Conservation (phyloP, 2,113 vertebrate species). For the Hippotragus niger region DNA sequence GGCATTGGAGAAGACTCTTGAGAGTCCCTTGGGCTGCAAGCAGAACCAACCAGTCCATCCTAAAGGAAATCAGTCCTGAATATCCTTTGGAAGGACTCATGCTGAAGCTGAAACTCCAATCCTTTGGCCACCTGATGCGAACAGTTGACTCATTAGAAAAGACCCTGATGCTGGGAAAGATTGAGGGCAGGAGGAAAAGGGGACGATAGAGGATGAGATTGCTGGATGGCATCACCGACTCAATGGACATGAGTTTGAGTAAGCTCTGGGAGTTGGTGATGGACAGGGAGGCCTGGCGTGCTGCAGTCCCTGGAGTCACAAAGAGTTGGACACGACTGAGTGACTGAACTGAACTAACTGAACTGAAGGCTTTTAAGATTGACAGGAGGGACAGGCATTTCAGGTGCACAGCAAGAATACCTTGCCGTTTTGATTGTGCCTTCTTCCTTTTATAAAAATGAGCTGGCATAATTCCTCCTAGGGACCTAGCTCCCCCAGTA, state of each 20-base stretch:
- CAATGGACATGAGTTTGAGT: background rate
- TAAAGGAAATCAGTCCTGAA: background rate
- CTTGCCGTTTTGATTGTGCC: background rate
- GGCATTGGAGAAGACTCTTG: background rate
- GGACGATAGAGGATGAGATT: background rate
- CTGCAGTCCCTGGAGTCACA: background rate
- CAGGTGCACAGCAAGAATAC: background rate
- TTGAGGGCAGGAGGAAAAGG: background rate
- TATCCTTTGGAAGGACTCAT: background rate
- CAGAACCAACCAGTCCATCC: background rate
- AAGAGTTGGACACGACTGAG: background rate
- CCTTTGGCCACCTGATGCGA: background rate
- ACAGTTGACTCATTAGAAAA: background rate
- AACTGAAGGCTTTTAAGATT: background rate
- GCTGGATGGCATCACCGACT: background rate
- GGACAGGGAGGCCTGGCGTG: background rate
- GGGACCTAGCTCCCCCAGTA: accelerated
- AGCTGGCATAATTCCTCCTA: background rate
- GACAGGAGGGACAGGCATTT: background rate
- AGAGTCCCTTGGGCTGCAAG: background rate
- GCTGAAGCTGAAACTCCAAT: background rate
- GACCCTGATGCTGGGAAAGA: background rate
- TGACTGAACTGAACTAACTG: background rate
- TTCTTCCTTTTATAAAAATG: background rate
- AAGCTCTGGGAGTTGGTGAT: background rate